A percentile compares a stretch with the other conserved stretches of the same genome.
phyloP scores from a whole-genome alignment of 23 tunicate genomes.

The Botrylloides violaceus region DNA sequence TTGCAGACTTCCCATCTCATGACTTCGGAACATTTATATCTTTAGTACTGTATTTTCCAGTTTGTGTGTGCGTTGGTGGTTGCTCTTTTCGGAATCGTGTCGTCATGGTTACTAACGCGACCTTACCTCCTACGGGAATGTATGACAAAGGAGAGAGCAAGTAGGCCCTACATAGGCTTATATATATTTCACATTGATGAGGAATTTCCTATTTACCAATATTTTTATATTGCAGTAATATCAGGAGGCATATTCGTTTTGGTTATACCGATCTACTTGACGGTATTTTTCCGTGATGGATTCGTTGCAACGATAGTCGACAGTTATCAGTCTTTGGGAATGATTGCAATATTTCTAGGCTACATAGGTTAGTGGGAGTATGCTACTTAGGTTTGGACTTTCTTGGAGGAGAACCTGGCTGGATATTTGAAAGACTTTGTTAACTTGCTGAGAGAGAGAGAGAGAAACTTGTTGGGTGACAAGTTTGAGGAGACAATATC shows the following conservation, averaged over 20 bases:
- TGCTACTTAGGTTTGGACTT: too few species aligned
- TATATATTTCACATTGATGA: neutral
- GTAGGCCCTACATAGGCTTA: neutral
- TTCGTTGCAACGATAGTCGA: neutral
- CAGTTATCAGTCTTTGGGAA: neutral
- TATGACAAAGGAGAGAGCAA: neutral
- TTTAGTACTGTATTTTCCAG: too few species aligned
- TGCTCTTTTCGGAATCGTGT: neutral
- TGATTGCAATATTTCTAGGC: neutral
- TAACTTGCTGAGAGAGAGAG: too few species aligned
- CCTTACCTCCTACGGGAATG: neutral
- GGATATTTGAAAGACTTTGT: too few species aligned
- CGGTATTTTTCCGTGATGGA: neutral
- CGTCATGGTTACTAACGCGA: neutral
- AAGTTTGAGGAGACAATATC: too few species aligned
- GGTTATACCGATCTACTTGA: neutral
- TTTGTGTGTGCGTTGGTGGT: too few species aligned
- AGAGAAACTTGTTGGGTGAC: too few species aligned
- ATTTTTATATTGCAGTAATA: neutral
- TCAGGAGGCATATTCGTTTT: neutral
- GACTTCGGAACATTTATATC: too few species aligned
- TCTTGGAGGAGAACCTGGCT: too few species aligned
- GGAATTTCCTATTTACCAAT: neutral
- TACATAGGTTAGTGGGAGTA: neutral
- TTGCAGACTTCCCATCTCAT: too few species aligned